Evolutionary conservation across 35 echinoderm and acorn worm species (phyloP), one percentile per base, ranked within the genome.

Genomic region (Lytechinus pictus): DNA sequence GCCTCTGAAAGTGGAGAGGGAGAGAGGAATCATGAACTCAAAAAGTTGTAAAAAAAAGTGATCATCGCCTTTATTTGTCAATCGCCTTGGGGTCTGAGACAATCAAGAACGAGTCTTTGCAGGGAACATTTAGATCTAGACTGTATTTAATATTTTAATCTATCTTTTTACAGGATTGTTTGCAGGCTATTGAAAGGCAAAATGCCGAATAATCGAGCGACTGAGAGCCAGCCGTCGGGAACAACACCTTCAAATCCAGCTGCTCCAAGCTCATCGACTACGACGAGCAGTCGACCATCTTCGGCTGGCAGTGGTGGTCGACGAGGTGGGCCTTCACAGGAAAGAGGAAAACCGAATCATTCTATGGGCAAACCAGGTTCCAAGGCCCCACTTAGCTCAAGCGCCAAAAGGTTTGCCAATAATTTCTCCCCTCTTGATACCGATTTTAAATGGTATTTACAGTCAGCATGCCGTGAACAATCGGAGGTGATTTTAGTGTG

Each of bases 401-500:
- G 95, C 57, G 95, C 95, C 87, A 95, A 95, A 95, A 95, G 95
- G 95, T 95, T 89, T 57, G 54, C 92, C 92, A n/a, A 57, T 93
- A 55, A n/a, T 91, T 91, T 53, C 14, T 33, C 21, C 86, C 86
- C 54, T 29, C 87, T 54, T 24, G 89, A 53, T 53, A 90, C 54
- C 89, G 95, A 55, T 28, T 89, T 91, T 61, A 89, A 95, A 90
- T 90, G 12, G 86, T 89, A 95, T 90, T 95, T 95, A 89, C 86
- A 57, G 21, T 54, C 28, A 56, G 95, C 86, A 87, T 89, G 87
- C 54, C 52, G 52, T 51, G 28, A 87, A 91, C 87, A 95, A 95
- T 89, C 52, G 87, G 86, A 60, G 28, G 24, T 12, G 52, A 54
- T 27, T 86, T 54, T 53, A 88, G 71, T 87, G 66, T 95, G 94